Percentiles rank a stretch among this genome's conserved stretches.
Evolutionary conservation across 1,140 invertebrate genomes (phyloP).

Genomic region (Charaxes varanes): DNA sequence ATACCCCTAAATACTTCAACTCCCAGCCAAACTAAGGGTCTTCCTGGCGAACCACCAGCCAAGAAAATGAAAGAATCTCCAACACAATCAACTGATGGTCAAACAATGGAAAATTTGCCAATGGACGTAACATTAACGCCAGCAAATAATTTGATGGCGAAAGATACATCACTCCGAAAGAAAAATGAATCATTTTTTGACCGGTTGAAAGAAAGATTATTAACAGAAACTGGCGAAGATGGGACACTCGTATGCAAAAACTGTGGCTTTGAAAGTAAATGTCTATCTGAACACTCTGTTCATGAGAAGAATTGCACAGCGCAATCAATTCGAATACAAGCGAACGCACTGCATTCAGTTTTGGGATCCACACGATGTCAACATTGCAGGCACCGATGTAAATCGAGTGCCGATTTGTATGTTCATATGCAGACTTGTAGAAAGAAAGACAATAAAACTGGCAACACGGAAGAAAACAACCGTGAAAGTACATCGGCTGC

Average conservation of each 20-base stretch:
- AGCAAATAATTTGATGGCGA: slow-evolving; percentile 28
- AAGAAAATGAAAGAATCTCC: slow-evolving; percentile 56
- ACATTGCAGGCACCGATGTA: slow-evolving; percentile 88
- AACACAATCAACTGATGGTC: slow-evolving; percentile 22
- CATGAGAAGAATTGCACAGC: slow-evolving; percentile 81
- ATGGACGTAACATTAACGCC: slow-evolving; percentile 46
- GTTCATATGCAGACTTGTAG: slow-evolving; percentile 83
- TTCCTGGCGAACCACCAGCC: slow-evolving; percentile 45
- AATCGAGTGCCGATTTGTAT: slow-evolving; percentile 84
- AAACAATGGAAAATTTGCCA: slow-evolving; percentile 37
- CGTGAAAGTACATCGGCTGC: slow-evolving; percentile 43
- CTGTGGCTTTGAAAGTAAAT: slow-evolving; percentile 88
- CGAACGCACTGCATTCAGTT: slow-evolving; percentile 54
- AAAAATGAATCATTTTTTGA: slow-evolving; percentile 89
- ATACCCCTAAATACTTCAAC: slow-evolving; percentile 77
- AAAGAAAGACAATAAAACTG: slow-evolving; percentile 53
- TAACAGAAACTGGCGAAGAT: slow-evolving; percentile 69
- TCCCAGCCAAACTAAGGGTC: slow-evolving; percentile 47
- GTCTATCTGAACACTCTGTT: slow-evolving; percentile 85
- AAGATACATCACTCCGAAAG: slow-evolving; percentile 62
- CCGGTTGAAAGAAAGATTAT: slow-evolving; percentile 84
- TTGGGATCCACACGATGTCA: slow-evolving; percentile 87
- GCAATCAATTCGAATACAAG: slow-evolving; percentile 35
- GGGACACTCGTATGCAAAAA: slow-evolving; percentile 81
- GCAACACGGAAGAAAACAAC: slow-evolving; percentile 43